phyloP scores from a whole-genome alignment of 2,113 vertebrate species.

The Charina bottae region DNA sequence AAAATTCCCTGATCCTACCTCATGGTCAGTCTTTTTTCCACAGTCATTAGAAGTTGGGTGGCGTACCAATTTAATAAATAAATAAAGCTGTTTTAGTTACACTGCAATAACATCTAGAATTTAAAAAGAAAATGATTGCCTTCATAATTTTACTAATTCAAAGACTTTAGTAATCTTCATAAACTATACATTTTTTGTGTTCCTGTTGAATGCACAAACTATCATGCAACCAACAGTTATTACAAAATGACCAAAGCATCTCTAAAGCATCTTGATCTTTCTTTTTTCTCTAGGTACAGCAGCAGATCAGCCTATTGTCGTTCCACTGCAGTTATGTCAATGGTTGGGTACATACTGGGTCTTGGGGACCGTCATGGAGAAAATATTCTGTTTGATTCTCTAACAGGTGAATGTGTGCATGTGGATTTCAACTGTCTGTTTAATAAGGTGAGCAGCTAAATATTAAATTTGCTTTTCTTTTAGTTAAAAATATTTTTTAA shows the following conservation, averaged over 20 bases:
- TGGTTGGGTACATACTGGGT: conserved; percentile 97
- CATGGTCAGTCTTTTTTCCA: conserved; percentile 78
- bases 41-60: background rate
- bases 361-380: conserved; percentile 96
- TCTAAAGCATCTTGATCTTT: background rate
- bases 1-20: conserved; percentile 95
- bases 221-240: background rate
- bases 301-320: conserved; percentile 96
- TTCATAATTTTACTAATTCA: background rate
- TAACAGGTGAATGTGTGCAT: conserved; percentile 95
- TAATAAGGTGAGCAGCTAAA: conserved; percentile 85
- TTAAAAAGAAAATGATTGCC: background rate
- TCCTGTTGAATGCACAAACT: background rate
- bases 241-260: background rate
- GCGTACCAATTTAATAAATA: background rate
- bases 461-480: background rate
- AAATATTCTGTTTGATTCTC: conserved; percentile 96
- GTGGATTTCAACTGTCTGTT: conserved; percentile 99
- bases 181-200: background rate
- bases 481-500: background rate
- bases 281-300: conserved; percentile 83
- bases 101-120: background rate
- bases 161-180: background rate
- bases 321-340: conserved; percentile 97
- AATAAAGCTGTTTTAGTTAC: background rate